Evolutionary conservation across 2,113 vertebrate genomes (phyloP).

Genomic region (Prunella fulvescens): DNA sequence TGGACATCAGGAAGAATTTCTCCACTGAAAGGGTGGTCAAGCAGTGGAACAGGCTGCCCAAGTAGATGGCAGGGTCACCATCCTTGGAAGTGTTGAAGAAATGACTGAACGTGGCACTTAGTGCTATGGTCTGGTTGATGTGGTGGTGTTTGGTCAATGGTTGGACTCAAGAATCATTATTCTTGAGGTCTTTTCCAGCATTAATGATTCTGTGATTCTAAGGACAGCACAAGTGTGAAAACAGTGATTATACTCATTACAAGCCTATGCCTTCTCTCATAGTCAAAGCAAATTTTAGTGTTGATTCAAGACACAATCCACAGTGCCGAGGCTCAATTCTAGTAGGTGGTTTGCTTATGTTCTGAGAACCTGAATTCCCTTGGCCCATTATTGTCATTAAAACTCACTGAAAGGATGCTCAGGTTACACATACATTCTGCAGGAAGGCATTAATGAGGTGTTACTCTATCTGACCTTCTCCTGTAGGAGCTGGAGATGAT

Average conservation of each 20-base stretch:
- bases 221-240: not conserved
- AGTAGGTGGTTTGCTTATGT: not conserved
- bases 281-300: not conserved
- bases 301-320: not conserved
- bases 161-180: not conserved
- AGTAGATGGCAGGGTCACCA: not conserved
- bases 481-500: not conserved
- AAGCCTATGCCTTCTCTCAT: not conserved
- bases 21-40: not conserved
- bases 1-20: not conserved
- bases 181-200: not conserved
- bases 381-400: not conserved
- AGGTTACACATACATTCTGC: not conserved
- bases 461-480: not conserved
- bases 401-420: not conserved
- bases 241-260: not conserved
- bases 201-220: not conserved
- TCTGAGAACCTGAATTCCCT: not conserved
- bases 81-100: not conserved
- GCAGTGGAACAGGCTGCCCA: not conserved
- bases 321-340: not conserved
- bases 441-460: not conserved
- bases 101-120: accelerated
- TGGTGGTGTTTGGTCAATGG: not conserved
- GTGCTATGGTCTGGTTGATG: not conserved